Conservation (phyloP, 2,888 invertebrate genomes). For the Dryomyza anilis region DNA sequence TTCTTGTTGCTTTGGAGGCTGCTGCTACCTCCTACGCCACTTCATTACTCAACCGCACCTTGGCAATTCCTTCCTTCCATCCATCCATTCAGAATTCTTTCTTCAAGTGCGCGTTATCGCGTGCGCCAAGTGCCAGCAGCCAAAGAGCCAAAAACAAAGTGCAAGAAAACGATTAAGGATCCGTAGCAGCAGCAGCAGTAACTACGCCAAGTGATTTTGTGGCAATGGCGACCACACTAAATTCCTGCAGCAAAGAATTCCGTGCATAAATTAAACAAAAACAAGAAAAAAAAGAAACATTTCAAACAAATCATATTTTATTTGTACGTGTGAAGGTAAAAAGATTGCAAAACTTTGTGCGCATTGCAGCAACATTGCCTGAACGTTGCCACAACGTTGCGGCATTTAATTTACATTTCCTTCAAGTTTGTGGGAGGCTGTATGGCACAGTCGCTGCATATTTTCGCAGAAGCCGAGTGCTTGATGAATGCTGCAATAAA, state of each 20-base stretch:
- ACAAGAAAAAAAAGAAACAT: constrained; percentile 11
- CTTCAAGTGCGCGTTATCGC: constrained; percentile 3
- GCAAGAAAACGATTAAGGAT: constrained; percentile 22
- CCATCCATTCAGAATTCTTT: too few species aligned
- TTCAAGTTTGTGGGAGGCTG: constrained; percentile 37
- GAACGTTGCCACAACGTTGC: constrained; percentile 14
- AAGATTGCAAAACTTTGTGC: constrained; percentile 35
- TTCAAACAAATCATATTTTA: constrained; percentile 20
- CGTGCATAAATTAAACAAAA: background rate
- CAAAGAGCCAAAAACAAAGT: background rate
- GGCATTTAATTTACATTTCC: constrained; percentile 45
- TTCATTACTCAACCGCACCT: background rate
- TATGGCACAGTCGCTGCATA: too few species aligned
- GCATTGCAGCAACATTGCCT: constrained; percentile 47
- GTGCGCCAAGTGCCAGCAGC: constrained; percentile 3
- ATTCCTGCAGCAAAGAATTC: background rate
- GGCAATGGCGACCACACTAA: constrained; percentile 16
- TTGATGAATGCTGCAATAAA: too few species aligned
- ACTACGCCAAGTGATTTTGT: constrained; percentile 22
- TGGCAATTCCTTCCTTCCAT: too few species aligned
- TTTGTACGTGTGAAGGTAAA: constrained; percentile 13
- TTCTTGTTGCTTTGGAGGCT: background rate
- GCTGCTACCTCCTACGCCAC: background rate
- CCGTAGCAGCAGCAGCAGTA: constrained; percentile 8
- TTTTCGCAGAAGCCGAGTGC: too few species aligned